A percentile compares a stretch with the other conserved stretches of the same genome.
phyloP scores from a whole-genome alignment of 2,113 vertebrate species.

The Eleginops maclovinus region DNA sequence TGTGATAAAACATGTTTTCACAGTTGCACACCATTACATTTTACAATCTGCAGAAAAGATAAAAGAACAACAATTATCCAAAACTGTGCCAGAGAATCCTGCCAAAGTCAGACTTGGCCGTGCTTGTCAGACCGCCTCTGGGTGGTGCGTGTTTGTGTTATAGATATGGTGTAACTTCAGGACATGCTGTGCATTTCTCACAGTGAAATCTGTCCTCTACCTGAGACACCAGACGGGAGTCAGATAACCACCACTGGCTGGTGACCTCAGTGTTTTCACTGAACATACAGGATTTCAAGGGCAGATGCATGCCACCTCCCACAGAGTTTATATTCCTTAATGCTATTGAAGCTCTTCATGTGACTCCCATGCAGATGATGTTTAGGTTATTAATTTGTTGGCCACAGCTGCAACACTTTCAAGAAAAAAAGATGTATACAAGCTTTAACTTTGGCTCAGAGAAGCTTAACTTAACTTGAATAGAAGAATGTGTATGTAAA shows the following conservation, averaged over 20 bases:
- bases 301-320: conserved; percentile 50
- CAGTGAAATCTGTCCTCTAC: conserved; percentile 78
- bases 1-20: conserved; percentile 63
- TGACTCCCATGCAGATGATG: conserved; percentile 48
- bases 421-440: conserved; percentile 37
- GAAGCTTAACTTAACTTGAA: conserved; percentile 39
- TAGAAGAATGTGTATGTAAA: conserved; percentile 52
- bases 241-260: conserved; percentile 76
- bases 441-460: conserved; percentile 46
- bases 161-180: conserved; percentile 73
- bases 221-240: conserved; percentile 79
- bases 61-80: conserved; percentile 37
- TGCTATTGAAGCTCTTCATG: conserved; percentile 54
- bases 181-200: conserved; percentile 70
- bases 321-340: conserved; percentile 29
- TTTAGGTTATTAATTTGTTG: conserved; percentile 46
- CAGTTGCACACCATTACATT: conserved; percentile 51
- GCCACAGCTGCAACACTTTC: conserved; percentile 32
- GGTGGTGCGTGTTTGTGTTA: conserved; percentile 60
- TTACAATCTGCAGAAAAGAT: conserved; percentile 50
- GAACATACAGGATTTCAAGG: conserved; percentile 61
- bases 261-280: conserved; percentile 79
- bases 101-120: conserved; percentile 49
- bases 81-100: conserved; percentile 50
- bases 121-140: conserved; percentile 40